Conservation (phyloP, 2,113 vertebrate genomes). For the Prionailurus viverrinus region DNA sequence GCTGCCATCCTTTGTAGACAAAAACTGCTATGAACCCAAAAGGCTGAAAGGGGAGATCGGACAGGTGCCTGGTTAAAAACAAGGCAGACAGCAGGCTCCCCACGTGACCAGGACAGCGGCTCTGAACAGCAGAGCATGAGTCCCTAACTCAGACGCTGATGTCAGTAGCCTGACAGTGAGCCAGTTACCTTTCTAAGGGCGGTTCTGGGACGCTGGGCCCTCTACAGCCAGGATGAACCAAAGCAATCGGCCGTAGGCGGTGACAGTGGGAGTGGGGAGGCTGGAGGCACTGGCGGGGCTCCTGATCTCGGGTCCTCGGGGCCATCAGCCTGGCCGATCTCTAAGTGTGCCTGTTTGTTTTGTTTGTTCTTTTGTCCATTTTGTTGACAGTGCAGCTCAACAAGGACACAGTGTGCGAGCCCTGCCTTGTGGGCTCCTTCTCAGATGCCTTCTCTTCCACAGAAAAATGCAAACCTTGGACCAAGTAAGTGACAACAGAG, state of each 20-base stretch:
- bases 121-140: neutral
- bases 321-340: neutral
- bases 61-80: neutral
- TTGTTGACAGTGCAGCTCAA: conserved; percentile 87
- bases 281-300: rapidly evolving
- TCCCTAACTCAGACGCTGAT: neutral
- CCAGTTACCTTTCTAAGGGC: neutral
- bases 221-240: neutral
- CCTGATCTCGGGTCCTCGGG: neutral
- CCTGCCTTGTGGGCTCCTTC: conserved; percentile 91
- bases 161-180: neutral
- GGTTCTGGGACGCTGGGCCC: neutral
- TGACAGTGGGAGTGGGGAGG: rapidly evolving
- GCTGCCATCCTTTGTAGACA: neutral
- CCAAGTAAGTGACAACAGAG: conserved; percentile 90
- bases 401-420: conserved; percentile 85
- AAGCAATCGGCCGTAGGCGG: neutral
- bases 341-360: conserved; percentile 63
- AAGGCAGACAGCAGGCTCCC: neutral
- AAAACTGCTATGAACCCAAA: neutral
- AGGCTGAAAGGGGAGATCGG: neutral
- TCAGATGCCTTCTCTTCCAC: conserved; percentile 88
- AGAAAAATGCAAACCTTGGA: conserved; percentile 93
- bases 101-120: neutral
- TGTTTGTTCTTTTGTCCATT: neutral